phyloP scores from a whole-genome alignment of 2,113 vertebrate species.

The Cephalopterus ornatus region DNA sequence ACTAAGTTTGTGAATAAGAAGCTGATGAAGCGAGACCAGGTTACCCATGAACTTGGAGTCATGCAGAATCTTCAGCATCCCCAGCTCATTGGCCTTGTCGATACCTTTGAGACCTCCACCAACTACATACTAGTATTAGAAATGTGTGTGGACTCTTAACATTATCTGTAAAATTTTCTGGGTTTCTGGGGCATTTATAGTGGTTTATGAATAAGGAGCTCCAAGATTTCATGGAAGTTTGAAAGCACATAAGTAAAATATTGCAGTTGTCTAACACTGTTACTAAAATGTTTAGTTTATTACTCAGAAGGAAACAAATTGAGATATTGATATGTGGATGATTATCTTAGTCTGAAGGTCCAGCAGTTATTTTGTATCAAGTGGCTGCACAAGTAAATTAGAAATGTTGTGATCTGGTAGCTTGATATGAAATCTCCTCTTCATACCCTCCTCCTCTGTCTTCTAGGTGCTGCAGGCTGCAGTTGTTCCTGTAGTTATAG shows the following conservation, averaged over 20 bases:
- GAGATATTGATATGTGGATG: neutral
- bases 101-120: constrained; percentile 92
- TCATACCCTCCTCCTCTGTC: neutral
- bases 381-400: neutral
- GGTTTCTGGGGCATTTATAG: neutral
- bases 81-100: constrained; percentile 86
- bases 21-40: constrained; percentile 93
- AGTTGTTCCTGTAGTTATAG: neutral
- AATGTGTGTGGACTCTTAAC: constrained; percentile 79
- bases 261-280: neutral
- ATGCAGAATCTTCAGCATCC: constrained; percentile 93
- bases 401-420: neutral
- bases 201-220: neutral
- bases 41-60: constrained; percentile 91
- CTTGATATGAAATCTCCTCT: neutral
- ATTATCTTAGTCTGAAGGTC: neutral
- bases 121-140: constrained; percentile 90
- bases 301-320: neutral
- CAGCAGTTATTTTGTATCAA: neutral
- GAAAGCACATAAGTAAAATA: neutral
- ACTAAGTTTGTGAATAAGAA: constrained; percentile 97
- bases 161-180: neutral
- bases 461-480: neutral
- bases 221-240: neutral
- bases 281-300: neutral